Evolutionary conservation across 2,113 vertebrate species (phyloP), one percentile per base, ranked within the genome.

Genomic region (Megaceryle maxima): DNA sequence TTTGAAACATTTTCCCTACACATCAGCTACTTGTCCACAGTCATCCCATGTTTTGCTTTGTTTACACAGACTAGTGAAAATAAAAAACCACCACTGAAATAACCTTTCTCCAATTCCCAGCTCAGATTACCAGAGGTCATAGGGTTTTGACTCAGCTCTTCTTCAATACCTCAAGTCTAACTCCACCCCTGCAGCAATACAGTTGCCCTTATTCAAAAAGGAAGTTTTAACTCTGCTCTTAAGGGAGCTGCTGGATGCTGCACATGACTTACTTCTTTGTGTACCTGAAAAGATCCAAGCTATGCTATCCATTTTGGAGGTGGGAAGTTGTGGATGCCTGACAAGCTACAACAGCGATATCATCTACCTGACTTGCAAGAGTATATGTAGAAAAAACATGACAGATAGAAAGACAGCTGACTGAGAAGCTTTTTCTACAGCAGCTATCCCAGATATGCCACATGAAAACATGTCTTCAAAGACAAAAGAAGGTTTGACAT

Each of bases 391-490:
- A 81, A 93, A 53, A 80, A 83, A 85, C 11, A 67, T 24, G 56
- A 92, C 29, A 77, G 78, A 70, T 0, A 86, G 64, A 39, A 90
- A 81, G 46, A 46, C 25, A 92, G 75, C 43, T 83, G 87, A 96
- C 46, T 92, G 69, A 57, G 76, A 86, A 68, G 74, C 17, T 69
- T 77, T 90, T 67, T 59, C 88, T 56, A 66, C 31, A 80, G 83
- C n/a, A 92, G 62, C 60, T 95, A 87, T 78, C 88, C 93, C 66
- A 95, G 88, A 91, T 84, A 84, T 7, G 90, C 35, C 90, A 94
- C 43, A n/a, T 57, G n/a, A 94, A 90, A 95, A 94, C 31, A 56
- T 1, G 2, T 75, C 88, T 80, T 75, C 64, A 72, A 87, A 72
- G 90, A 88, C 51, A 88, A 83, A 92, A 81, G 68, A 59, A 75